Evolutionary conservation across 2,888 invertebrate species (phyloP), one percentile per base, ranked within the genome.

Genomic region (Ophonus ardosiacus): DNA sequence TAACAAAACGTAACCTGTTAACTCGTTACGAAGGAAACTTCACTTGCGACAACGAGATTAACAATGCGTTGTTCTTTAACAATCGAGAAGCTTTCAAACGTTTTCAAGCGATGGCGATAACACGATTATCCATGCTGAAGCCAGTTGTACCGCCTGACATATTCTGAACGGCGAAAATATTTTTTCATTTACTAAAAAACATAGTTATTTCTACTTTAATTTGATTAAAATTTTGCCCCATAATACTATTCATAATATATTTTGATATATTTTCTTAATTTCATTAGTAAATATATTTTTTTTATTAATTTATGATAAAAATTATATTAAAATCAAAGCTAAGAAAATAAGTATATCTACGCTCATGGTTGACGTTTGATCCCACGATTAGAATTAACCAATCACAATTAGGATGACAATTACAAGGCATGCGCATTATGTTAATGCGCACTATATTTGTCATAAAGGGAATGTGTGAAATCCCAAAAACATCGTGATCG

Each of bases 11-110:
- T 51, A 76, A 65, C 31, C 17, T 85, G 85, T 80, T 80, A 85
- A 79, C 85, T 85, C 85, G 85, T 85, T 85, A 85, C 85, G 85
- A 85, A 85, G 85, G 85, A 85, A 85, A 85, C 85, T 85, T 85
- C 85, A 85, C 85, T 85, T 85, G 85, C 85, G 85, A 85, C 85
- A 85, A 85, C 85, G 85, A 85, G 80, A 85, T 59, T 85, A 80
- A 85, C 85, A 85, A 85, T 85, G 85, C 56, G 85, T 78, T 84
- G 78, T 78, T 78, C 84, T 78, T 65, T 84, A 78, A 84, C 84
- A 84, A 84, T 76, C 84, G 78, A 63, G 78, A 84, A 63, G 63
- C 65, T 84, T 84, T 84, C 84, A 78, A 84, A 84, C 84, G 84
- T 84, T 84, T 84, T 78, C 43, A 65, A 65, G 84, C 63, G 78